Percentiles rank a stretch among this genome's conserved stretches.
phyloP scores from a whole-genome alignment of 1,140 invertebrate genomes.

The Drosophila bifasciata region DNA sequence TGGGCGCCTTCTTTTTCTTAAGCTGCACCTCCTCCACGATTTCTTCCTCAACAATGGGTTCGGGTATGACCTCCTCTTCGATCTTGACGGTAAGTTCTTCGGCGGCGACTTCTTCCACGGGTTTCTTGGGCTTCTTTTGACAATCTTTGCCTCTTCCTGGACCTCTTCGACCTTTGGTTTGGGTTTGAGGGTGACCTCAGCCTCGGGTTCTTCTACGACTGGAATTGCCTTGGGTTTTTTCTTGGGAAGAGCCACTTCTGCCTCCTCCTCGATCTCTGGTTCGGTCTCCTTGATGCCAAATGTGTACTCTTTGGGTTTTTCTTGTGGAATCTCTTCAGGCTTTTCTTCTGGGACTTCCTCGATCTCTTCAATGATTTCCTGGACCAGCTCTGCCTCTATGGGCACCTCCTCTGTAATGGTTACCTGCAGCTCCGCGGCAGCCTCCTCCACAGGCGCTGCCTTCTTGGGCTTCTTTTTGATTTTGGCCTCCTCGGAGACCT shows the following conservation, averaged over 20 bases:
- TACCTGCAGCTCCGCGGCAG: slow-evolving; percentile 64
- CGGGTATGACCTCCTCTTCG: slow-evolving; percentile 63
- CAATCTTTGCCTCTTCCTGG: slow-evolving; percentile 72
- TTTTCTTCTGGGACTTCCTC: slow-evolving; percentile 44
- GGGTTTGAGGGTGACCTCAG: slow-evolving; percentile 63
- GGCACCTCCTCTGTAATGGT: slow-evolving; percentile 55
- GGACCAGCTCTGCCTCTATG: slow-evolving; percentile 42
- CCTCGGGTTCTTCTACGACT: slow-evolving; percentile 65
- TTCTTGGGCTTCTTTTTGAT: slow-evolving; percentile 72
- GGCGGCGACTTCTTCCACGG: slow-evolving; percentile 53
- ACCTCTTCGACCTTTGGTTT: slow-evolving; percentile 72
- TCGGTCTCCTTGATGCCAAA: slow-evolving; percentile 60
- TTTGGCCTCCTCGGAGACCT: slow-evolving; percentile 77
- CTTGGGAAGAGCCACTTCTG: slow-evolving; percentile 56
- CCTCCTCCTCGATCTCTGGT: slow-evolving; percentile 46
- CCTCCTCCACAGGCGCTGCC: slow-evolving; percentile 49
- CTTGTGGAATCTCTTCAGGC: slow-evolving; percentile 13
- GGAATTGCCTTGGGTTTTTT: slow-evolving; percentile 43
- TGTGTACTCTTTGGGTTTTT: slow-evolving; percentile 51
- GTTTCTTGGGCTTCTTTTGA: slow-evolving; percentile 73
- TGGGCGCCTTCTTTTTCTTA: slow-evolving; percentile 64
- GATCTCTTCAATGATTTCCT: slow-evolving; percentile 66
- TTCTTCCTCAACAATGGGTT: slow-evolving; percentile 68
- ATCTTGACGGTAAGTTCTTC: slow-evolving; percentile 74
- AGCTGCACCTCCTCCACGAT: slow-evolving; percentile 61